Percentiles rank a stretch among this genome's conserved stretches.
Conservation (phyloP, 2,113 vertebrate species). For the Pelodiscus sinensis region DNA sequence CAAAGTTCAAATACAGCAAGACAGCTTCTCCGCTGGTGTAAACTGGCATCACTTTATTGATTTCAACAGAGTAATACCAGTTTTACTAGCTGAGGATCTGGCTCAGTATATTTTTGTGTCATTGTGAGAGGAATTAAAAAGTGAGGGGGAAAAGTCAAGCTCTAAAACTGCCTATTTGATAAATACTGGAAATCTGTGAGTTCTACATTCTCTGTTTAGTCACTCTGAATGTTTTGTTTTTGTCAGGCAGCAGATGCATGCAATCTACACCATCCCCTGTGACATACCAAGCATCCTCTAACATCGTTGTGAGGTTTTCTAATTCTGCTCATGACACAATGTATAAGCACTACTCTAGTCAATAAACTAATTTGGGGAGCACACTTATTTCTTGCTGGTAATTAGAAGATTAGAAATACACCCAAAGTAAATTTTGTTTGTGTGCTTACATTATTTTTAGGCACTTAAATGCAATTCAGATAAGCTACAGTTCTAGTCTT, state of each 20-base stretch:
- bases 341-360: neutral
- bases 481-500: conserved; percentile 14
- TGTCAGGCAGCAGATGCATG: neutral
- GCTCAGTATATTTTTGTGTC: neutral
- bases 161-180: neutral
- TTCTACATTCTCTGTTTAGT: neutral
- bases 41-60: neutral
- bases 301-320: neutral
- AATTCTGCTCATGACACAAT: neutral
- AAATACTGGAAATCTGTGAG: rapidly evolving
- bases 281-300: neutral
- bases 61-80: neutral
- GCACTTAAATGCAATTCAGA: neutral
- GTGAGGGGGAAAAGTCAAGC: neutral
- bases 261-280: rapidly evolving
- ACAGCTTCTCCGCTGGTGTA: neutral
- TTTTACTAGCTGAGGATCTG: neutral
- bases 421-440: conserved; percentile 6
- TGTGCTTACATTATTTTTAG: neutral
- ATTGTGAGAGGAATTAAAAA: neutral
- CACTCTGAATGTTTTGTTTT: neutral
- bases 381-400: neutral
- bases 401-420: neutral
- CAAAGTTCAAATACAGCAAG: neutral
- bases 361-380: neutral